A percentile compares a stretch with the other conserved stretches of the same genome.
These are phyloP conservation scores for Malthinus flaveolus DNA, from an alignment of 2,888 invertebrate genomes.

Conservation along the genomic window DNA sequence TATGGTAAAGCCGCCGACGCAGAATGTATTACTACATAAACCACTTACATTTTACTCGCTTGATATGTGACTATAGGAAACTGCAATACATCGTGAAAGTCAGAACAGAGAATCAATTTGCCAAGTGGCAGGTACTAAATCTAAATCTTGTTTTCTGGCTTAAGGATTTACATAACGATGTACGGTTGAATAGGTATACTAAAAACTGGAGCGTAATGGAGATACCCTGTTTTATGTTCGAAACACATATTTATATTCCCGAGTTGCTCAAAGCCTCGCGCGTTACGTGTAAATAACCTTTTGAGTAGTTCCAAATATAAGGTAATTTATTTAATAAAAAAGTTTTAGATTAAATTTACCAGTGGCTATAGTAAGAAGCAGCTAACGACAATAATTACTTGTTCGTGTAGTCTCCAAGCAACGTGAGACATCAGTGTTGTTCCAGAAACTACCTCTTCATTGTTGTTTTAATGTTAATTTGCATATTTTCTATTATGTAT, in stretches of 20 bases:
- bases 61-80: conserved; percentile 27
- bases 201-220: conserved; percentile 23
- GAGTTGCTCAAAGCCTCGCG: conserved; percentile 7
- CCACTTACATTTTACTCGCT: conserved; percentile 24
- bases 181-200: conserved; percentile 21
- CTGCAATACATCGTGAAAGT: conserved; percentile 24
- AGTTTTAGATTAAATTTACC: no score
- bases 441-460: no score
- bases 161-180: conserved; percentile 23
- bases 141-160: conserved; percentile 26
- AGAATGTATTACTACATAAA: conserved; percentile 25
- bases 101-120: conserved; percentile 27
- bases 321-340: background rate
- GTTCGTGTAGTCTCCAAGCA: no score
- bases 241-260: conserved; percentile 21
- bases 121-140: conserved; percentile 29
- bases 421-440: no score
- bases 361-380: no score
- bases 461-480: no score
- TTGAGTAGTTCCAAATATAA: conserved; percentile 4
- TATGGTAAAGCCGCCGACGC: conserved; percentile 19
- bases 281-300: conserved; percentile 1
- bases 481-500: no score
- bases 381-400: no score
- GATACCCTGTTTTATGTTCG: conserved; percentile 21